These are phyloP conservation scores for Carcina quercana DNA, from an alignment of 2,888 invertebrate genomes.

Conservation along the genomic window DNA sequence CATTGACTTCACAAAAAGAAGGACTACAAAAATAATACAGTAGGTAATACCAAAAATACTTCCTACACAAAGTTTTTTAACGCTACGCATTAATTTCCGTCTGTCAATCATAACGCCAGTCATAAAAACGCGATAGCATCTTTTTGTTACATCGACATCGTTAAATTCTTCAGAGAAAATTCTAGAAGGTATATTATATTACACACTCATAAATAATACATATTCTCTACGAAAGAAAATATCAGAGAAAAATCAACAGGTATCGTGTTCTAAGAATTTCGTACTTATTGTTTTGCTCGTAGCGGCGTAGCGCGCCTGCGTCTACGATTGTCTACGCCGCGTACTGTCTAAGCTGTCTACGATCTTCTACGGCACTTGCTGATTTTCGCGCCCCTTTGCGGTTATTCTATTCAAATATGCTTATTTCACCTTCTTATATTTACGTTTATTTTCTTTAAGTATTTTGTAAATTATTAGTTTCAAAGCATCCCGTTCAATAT, in stretches of 20 bases:
- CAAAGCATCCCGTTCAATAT: too few relatives aligned
- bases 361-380: neutral
- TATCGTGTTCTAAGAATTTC: conserved; percentile 27
- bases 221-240: too few relatives aligned
- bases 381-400: neutral
- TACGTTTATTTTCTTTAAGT: too few relatives aligned
- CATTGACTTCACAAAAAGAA: too few relatives aligned
- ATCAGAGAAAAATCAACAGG: conserved; percentile 37
- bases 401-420: conserved; percentile 1
- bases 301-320: conserved; percentile 62
- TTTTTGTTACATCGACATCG: neutral
- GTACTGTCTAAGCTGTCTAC: too few relatives aligned
- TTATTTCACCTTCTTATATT: conserved; percentile 15
- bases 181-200: too few relatives aligned
- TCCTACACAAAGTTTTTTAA: neutral
- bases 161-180: too few relatives aligned
- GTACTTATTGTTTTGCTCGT: conserved; percentile 35
- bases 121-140: conserved; percentile 2
- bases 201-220: too few relatives aligned
- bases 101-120: conserved; percentile 9
- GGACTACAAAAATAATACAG: too few relatives aligned
- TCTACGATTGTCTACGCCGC: conserved; percentile 28
- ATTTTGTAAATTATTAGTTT: too few relatives aligned
- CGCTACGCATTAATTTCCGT: conserved; percentile 11
- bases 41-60: too few relatives aligned